Base-by-base conservation (phyloP, 2,888 invertebrate species). In the Coremacera marginata region DNA sequence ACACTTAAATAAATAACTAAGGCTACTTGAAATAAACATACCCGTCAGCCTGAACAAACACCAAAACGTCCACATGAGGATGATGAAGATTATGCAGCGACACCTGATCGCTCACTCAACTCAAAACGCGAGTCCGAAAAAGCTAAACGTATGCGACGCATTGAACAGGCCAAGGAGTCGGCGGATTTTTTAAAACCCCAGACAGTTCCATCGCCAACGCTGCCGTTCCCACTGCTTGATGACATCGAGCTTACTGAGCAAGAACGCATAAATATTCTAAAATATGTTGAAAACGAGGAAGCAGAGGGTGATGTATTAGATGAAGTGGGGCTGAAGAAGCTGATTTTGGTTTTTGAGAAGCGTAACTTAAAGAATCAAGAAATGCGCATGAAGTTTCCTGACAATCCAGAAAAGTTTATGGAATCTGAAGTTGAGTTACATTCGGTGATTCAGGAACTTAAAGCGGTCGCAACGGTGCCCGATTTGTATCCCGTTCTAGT, bases 341-440 rank as follows among this genome's bases (percentile, higher is more conserved):
- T 98, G 86, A 93, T 98, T 27, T 91, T 98, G 16, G 93, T 96
- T 80, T 98, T 99, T 91, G 99, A 99, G 87, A 99, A 99, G 88
- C 93, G 96, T 86, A 95, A 96, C 70, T 91, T 98, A 9, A 95
- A 94, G 86, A 99, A 99, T 89, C 95, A 98, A 88, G 99, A 99
- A 90, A 96, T 98, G 95, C 92, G 99, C 81, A 98, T 99, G 16
- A 99, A 99, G 90, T 99, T 97, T 89, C 96, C 98, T 0, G 99
- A 98, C 87, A 94, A 95, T 84, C 97, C 98, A 8, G 97, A 98
- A 88, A 98, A 98, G 92, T 99, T 99, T 88, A 98, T 99, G 94
- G 95, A 99, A 84, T 98, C 98, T 78, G 99, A 99, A 90, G 91
- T 99, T 55, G 98, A 98, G 88, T 90, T 98, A 78, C 96, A 97